These are phyloP conservation scores for Gonatopus flavifemur DNA, from an alignment of 1,140 invertebrate genomes.

Conservation along the genomic window DNA sequence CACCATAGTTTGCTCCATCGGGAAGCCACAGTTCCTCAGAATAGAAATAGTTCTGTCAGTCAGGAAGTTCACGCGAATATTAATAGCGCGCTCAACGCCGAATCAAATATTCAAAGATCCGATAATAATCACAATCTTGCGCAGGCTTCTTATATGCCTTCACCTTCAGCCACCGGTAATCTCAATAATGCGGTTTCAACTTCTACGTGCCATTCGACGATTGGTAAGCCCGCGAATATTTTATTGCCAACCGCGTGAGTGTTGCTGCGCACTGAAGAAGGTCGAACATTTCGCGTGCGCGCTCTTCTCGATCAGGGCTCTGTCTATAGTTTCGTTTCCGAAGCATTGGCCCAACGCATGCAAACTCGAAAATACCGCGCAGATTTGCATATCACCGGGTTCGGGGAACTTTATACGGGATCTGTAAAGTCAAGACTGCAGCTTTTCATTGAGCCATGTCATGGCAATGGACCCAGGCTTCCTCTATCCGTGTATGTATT, in stretches of 20 bases:
- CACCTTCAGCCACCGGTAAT: neutral
- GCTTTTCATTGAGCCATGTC: slow-evolving; percentile 6
- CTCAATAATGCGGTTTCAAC: neutral
- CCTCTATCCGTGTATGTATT: slow-evolving; percentile 4
- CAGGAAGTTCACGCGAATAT: neutral
- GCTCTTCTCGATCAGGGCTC: slow-evolving; percentile 19
- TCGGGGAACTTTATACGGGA: slow-evolving; percentile 4
- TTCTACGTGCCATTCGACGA: neutral
- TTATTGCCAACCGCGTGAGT: neutral
- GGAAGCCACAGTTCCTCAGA: neutral
- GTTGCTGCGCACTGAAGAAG: neutral
- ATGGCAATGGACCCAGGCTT: neutral
- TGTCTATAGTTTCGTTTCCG: slow-evolving; percentile 4
- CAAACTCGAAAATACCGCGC: slow-evolving; percentile 2
- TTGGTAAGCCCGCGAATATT: neutral
- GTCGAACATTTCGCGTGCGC: slow-evolving; percentile 1
- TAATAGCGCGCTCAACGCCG: neutral
- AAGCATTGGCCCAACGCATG: slow-evolving; percentile 6
- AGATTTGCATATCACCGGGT: neutral
- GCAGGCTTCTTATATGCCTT: neutral
- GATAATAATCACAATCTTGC: neutral
- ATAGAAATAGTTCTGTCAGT: neutral
- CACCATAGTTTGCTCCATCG: slow-evolving; percentile 20
- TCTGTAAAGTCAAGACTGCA: slow-evolving; percentile 1
- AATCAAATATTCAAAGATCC: neutral